Evolutionary conservation across 2,797 vertebrate species (phyloP).

Genomic region (Pelochelys cantorii): DNA sequence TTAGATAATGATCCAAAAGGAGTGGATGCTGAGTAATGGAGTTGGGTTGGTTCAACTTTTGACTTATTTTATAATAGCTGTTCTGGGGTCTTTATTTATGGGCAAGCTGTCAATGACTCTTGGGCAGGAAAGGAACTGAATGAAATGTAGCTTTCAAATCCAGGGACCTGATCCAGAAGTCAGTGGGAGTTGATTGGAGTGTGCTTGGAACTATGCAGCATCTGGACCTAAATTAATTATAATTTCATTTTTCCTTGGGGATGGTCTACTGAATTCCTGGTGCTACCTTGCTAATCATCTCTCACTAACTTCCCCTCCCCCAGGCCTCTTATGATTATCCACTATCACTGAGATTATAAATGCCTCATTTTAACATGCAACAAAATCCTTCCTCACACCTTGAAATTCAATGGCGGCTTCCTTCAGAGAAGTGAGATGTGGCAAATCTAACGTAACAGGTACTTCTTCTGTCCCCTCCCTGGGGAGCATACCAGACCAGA

Average conservation of each 20-base stretch:
- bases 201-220: not conserved
- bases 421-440: not conserved
- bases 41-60: not conserved
- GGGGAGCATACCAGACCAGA: conserved; percentile 25
- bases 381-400: not conserved
- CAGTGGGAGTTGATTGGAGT: not conserved
- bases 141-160: not conserved
- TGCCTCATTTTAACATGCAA: not conserved
- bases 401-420: not conserved
- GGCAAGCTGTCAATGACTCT: not conserved
- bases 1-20: not conserved
- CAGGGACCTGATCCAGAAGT: not conserved
- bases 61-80: not conserved
- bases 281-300: not conserved
- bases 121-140: not conserved
- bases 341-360: not conserved
- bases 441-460: not conserved
- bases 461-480: not conserved
- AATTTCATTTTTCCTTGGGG: conserved; percentile 19
- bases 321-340: not conserved
- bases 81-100: not conserved
- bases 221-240: not conserved
- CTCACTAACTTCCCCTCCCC: not conserved
- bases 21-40: not conserved
- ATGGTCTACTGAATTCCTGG: not conserved